Conservation (phyloP, 2,888 invertebrate species). For the Ctenicera cuprea region DNA sequence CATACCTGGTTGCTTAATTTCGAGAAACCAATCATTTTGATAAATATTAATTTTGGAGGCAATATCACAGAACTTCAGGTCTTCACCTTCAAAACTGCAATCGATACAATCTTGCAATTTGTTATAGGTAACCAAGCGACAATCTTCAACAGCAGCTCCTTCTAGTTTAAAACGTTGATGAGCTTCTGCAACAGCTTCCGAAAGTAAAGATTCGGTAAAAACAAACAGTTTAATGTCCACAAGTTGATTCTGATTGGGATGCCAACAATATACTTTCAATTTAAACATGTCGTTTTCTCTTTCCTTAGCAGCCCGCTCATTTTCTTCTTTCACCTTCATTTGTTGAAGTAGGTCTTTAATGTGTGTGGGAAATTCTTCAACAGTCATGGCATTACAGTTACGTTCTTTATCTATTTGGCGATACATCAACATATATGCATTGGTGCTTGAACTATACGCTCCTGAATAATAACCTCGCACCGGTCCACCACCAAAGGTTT, state of each 20-base stretch:
- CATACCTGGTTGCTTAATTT: slow-evolving; percentile 77
- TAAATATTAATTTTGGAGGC: slow-evolving; percentile 72
- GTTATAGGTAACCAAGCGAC: slow-evolving; percentile 84
- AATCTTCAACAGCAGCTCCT: slow-evolving; percentile 78
- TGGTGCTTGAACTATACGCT: slow-evolving; percentile 87
- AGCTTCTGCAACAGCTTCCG: slow-evolving; percentile 77
- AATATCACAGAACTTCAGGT: slow-evolving; percentile 72
- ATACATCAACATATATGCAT: slow-evolving; percentile 95
- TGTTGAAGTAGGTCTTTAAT: slow-evolving; percentile 79
- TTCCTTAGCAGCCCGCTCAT: slow-evolving; percentile 76
- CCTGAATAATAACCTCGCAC: slow-evolving; percentile 82
- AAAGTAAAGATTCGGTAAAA: slow-evolving; percentile 77
- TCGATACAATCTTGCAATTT: slow-evolving; percentile 79
- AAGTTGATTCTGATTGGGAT: slow-evolving; percentile 76
- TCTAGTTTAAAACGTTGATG: slow-evolving; percentile 78
- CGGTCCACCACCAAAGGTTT: slow-evolving; percentile 87
- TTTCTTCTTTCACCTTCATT: slow-evolving; percentile 81
- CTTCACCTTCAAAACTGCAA: slow-evolving; percentile 80
- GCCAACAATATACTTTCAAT: slow-evolving; percentile 79
- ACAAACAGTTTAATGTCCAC: slow-evolving; percentile 76
- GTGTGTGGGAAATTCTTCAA: slow-evolving; percentile 85
- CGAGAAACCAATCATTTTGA: slow-evolving; percentile 79
- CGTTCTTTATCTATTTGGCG: slow-evolving; percentile 81
- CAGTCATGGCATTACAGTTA: slow-evolving; percentile 79
- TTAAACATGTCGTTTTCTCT: slow-evolving; percentile 79